phyloP scores from a whole-genome alignment of 2,113 vertebrate species.

The Embiotoca jacksoni region DNA sequence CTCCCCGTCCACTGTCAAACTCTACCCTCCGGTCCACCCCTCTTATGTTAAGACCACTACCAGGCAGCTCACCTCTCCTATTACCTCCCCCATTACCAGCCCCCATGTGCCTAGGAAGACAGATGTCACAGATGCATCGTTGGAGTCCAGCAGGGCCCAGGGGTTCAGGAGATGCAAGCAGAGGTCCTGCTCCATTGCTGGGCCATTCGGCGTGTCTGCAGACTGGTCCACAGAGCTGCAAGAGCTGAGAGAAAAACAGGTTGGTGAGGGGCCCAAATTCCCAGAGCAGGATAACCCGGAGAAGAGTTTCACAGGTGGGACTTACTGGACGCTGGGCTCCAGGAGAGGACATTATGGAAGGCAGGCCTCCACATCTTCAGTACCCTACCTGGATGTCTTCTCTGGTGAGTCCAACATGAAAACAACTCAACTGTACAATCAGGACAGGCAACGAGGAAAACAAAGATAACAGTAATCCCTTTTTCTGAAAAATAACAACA shows the following conservation, averaged over 20 bases:
- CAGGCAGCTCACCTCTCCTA: conserved; percentile 93
- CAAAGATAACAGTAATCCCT: too few species aligned
- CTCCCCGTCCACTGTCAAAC: conserved; percentile 80
- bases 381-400: conserved; percentile 90
- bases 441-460: not conserved
- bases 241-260: conserved; percentile 55
- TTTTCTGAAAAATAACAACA: not conserved
- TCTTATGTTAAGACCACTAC: conserved; percentile 97
- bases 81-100: conserved; percentile 88
- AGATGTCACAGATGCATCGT: conserved; percentile 46
- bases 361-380: conserved; percentile 72
- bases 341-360: conserved; percentile 82
- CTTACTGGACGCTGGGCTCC: conserved; percentile 80
- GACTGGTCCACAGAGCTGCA: conserved; percentile 88
- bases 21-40: conserved; percentile 89
- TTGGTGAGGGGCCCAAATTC: conserved; percentile 69
- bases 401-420: conserved; percentile 87
- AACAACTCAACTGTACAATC: not conserved
- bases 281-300: conserved; percentile 71
- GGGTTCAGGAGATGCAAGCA: conserved; percentile 80
- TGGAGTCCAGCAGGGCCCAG: conserved; percentile 60
- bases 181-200: conserved; percentile 85
- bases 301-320: conserved; percentile 62
- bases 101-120: conserved; percentile 84
- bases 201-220: conserved; percentile 83